Base-by-base conservation (phyloP, 2,113 vertebrate genomes). In the Tyrannus savana region DNA sequence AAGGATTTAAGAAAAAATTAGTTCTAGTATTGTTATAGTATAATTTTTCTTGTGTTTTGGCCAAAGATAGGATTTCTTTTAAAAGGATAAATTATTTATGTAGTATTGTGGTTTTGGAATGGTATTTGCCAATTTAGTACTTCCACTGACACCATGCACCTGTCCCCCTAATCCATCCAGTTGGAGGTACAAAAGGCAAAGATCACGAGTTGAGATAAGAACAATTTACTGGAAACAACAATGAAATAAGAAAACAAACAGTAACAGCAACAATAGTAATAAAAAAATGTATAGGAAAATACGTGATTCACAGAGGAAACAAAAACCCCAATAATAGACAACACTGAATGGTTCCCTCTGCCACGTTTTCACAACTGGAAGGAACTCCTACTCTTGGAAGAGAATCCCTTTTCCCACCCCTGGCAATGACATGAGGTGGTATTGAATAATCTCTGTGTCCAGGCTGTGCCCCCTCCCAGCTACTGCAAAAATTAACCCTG, bases 361-460 rank as follows among this genome's bases (percentile, higher is more conserved):
- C 31, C 44, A 9, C 3, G 5, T 37, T 23, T 1, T 58, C 31
- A 49, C 0, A 0, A 28, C 25, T 60, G 42, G 35, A 50, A 59
- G 55, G 35, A 49, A 2, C 27, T 14, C 52, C 33, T 19, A 23
- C 37, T 50, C 21, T 27, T 21, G 4, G 17, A 67, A 21, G 12
- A 31, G 5, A n/a, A 25, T 23, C 18, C 44, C 35, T 37, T 50
- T 42, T 22, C 12, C 18, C 19, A 18, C 10, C 42, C 56, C 37
- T 27, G 27, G 17, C 27, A 18, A 73, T 33, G 18, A 28, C 14
- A 12, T 2, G 14, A 73, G 31, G 22, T 44, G 59, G 6, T 15
- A 44, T 1, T 23, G 33, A 33, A 50, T 4, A 31, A 50, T 14
- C 59, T 73, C 18, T 31, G 12, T 22, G 62, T 42, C 9, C 37